Conservation (phyloP, 1,140 invertebrate species). For the Caenorhabditis latens region DNA sequence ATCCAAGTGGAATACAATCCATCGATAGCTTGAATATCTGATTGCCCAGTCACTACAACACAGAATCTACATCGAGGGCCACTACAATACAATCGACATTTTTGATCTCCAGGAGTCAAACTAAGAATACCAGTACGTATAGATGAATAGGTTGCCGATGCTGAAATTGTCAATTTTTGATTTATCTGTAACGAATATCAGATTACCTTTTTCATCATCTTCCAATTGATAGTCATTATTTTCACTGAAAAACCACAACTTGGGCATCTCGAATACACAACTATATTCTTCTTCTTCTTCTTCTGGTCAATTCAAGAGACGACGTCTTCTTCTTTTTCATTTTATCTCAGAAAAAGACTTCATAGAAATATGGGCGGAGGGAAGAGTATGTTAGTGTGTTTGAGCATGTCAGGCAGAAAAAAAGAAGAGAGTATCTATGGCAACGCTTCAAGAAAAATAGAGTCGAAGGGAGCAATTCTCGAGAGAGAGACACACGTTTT, state of each 20-base stretch:
- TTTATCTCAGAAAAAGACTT: background rate
- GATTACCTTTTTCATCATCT: conserved; percentile 27
- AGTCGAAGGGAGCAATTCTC: background rate
- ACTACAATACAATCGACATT: conserved; percentile 52
- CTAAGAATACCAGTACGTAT: conserved; percentile 51
- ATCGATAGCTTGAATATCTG: conserved; percentile 13
- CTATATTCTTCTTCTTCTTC: background rate
- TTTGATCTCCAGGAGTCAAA: conserved; percentile 47
- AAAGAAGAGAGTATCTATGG: conserved; percentile 44
- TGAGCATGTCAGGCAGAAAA: conserved; percentile 1
- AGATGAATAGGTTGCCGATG: conserved; percentile 47
- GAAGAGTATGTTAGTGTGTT: conserved; percentile 2
- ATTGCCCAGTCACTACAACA: background rate
- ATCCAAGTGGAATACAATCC: conserved; percentile 56
- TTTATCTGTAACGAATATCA: background rate
- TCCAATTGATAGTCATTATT: conserved; percentile 4
- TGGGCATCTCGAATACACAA: background rate
- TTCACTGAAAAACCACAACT: conserved; percentile 23
- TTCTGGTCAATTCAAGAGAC: background rate
- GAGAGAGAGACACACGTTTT: conserved; percentile 41
- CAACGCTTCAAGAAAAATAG: conserved; percentile 21
- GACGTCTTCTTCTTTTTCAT: conserved; percentile 1
- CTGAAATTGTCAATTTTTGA: background rate
- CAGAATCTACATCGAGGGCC: conserved; percentile 44
- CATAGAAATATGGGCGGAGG: background rate